Base-by-base conservation (phyloP, 2,888 invertebrate genomes). In the Lordiphosa andalusiaca region DNA sequence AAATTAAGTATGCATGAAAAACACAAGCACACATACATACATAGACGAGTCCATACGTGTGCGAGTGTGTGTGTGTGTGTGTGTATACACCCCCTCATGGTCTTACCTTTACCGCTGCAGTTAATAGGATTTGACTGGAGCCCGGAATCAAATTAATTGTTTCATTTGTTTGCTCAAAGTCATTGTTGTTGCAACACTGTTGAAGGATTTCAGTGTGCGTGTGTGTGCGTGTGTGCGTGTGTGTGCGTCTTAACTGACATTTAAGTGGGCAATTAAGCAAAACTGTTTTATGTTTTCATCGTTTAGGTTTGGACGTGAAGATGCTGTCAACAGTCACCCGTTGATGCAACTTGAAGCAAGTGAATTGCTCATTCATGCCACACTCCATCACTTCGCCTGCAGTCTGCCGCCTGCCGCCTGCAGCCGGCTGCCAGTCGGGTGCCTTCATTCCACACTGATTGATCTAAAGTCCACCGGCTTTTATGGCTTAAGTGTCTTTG, bases 91-190 rank as follows among this genome's bases (percentile, higher is more conserved):
- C 9, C 30, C 30, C 37, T 25, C 38, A 48, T 30, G 25, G 36
- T 38, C 38, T 33, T n/a, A 13, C 13, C 47, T 62, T 63, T 61
- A 48, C 51, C 54, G 60, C 56, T 76, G 66, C 64, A 72, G 72
- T 70, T 74, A 82, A 80, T 64, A 71, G 80, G 71, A 84, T 84
- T 78, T 67, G 58, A 56, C 68, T 70, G 62, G 38, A 69, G 64
- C 67, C 62, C 66, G 73, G 56, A 70, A 84, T 74, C 71, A 72
- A 81, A 78, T 81, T 81, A 81, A 82, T 84, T 84, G 82, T 82
- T 74, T 69, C 62, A 73, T 84, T 82, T 84, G 65, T 67, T 73
- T 71, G 73, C 70, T 33, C 44, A 44, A 41, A 53, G 54, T 47
- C 50, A 54, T 47, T 70, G 51, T 56, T 59, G 57, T 53, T 82